Evolutionary conservation across 2,888 invertebrate species (phyloP).

Genomic region (Anthophora plumipes): DNA sequence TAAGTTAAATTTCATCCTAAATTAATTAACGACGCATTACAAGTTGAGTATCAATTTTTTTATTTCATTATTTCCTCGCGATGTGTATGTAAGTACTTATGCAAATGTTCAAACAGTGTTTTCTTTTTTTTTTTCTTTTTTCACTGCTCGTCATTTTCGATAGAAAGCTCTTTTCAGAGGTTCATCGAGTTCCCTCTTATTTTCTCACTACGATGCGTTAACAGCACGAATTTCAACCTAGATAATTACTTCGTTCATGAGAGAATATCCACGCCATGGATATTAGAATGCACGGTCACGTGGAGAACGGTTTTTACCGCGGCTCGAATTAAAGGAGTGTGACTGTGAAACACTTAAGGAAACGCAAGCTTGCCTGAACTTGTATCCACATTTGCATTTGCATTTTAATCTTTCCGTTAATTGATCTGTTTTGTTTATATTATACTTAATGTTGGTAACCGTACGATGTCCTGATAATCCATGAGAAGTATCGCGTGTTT

Average conservation of each 20-base stretch:
- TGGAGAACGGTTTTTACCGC: neutral
- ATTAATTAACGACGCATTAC: no score
- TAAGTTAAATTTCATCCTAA: no score
- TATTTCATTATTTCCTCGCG: no score
- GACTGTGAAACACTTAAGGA: slow-evolving; percentile 16
- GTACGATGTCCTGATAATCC: no score
- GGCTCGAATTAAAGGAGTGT: neutral
- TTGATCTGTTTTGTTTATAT: neutral
- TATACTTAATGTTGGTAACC: no score
- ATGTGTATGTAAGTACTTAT: no score
- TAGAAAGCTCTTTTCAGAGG: neutral
- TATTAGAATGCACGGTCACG: slow-evolving; percentile 48
- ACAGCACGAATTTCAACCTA: neutral
- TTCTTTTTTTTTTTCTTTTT: neutral
- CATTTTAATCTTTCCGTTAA: neutral
- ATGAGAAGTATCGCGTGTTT: no score
- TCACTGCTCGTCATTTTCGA: neutral
- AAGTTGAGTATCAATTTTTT: neutral
- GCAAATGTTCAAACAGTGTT: no score
- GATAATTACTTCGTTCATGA: slow-evolving; percentile 4
- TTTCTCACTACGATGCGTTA: neutral
- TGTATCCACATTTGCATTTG: neutral
- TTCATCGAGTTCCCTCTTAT: no score
- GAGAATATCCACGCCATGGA: slow-evolving; percentile 1
- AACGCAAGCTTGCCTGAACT: neutral